phyloP scores from a whole-genome alignment of 2,113 vertebrate genomes.

The Pteropus alecto region DNA sequence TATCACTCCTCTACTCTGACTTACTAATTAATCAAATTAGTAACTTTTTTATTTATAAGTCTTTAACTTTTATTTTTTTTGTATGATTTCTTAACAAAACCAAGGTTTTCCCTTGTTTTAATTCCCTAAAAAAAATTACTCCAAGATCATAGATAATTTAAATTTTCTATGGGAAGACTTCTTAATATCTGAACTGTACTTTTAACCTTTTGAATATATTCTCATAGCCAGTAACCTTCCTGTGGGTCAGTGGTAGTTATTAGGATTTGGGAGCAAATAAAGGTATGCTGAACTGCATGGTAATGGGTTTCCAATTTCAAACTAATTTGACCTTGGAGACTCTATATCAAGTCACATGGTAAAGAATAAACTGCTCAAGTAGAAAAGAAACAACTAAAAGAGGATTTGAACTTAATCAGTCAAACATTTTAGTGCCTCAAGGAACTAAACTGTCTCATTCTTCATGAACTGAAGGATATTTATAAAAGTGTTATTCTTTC shows the following conservation, averaged over 20 bases:
- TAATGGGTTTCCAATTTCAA: not conserved
- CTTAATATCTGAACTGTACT: not conserved
- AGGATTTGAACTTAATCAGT: not conserved
- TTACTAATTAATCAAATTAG: not conserved
- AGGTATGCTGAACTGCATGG: not conserved
- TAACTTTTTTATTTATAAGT: not conserved
- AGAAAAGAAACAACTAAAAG: not conserved
- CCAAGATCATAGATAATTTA: not conserved
- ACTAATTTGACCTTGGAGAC: not conserved
- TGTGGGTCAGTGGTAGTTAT: not conserved
- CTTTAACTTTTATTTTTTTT: not conserved
- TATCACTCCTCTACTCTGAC: not conserved
- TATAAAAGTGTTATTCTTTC: not conserved
- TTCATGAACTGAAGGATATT: not conserved
- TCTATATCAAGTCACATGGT: not conserved
- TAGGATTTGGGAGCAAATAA: constrained; percentile 8
- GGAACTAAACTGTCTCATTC: not conserved
- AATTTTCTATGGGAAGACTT: not conserved
- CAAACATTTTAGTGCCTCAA: not conserved
- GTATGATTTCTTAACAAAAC: not conserved
- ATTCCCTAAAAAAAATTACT: not conserved
- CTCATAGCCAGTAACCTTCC: not conserved
- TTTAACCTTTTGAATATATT: not conserved
- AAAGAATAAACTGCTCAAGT: not conserved
- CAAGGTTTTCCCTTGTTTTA: not conserved